phyloP scores from a whole-genome alignment of 37 sponge, comb jelly and placozoan genomes.

The Diacarnus erythraeanus region DNA sequence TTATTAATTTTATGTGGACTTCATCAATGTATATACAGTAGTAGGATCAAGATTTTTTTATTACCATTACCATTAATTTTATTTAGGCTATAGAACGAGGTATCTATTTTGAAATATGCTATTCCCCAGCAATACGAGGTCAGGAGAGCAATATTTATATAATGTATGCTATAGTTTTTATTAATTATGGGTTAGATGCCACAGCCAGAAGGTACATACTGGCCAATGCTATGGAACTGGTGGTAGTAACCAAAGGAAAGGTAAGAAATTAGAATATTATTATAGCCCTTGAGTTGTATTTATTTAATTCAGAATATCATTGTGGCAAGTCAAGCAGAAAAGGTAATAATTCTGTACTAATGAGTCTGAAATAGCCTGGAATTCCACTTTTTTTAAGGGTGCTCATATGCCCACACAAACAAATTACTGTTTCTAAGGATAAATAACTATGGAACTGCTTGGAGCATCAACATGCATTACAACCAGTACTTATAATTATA shows the following conservation, averaged over 20 bases:
- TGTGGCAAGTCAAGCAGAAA: conserved; percentile 56
- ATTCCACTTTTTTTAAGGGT: too few relatives aligned
- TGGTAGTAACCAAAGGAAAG: conserved; percentile 53
- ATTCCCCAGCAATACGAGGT: conserved; percentile 63
- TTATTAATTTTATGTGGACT: too few relatives aligned
- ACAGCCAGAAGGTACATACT: conserved; percentile 34
- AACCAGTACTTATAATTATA: too few relatives aligned
- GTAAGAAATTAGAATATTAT: conserved; percentile 8
- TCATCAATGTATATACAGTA: too few relatives aligned
- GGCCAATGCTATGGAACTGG: conserved; percentile 66
- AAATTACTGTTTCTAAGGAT: too few relatives aligned
- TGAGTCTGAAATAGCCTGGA: too few relatives aligned
- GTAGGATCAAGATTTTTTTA: background rate
- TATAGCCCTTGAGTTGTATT: background rate
- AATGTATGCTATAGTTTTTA: too few relatives aligned
- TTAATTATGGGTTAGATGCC: conserved; percentile 23
- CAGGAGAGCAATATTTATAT: too few relatives aligned
- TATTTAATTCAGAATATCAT: conserved; percentile 34
- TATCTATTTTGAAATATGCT: conserved; percentile 61
- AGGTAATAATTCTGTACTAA: too few relatives aligned
- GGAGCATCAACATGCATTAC: too few relatives aligned
- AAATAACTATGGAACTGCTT: too few relatives aligned
- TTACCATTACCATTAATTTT: background rate
- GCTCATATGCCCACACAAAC: too few relatives aligned
- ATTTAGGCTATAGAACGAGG: conserved; percentile 66